Evolutionary conservation across 2,888 invertebrate species (phyloP).

Genomic region (Drosophila atroscutellata): DNA sequence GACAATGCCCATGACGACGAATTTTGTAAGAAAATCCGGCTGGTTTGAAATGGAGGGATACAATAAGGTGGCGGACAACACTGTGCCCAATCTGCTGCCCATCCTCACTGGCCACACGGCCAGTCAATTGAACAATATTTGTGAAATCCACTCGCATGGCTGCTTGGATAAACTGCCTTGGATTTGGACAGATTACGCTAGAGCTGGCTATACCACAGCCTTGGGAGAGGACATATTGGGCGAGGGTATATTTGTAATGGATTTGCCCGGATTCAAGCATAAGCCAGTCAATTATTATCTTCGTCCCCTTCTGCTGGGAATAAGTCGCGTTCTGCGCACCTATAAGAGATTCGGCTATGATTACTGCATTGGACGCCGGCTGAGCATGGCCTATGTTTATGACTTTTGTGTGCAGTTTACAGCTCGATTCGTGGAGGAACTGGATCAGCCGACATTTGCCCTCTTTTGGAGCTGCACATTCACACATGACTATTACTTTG

Average conservation of each 20-base stretch:
- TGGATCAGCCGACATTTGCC: constrained; percentile 87
- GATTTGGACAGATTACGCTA: constrained; percentile 90
- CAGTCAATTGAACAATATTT: background rate
- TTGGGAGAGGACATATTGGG: constrained; percentile 89
- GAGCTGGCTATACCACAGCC: constrained; percentile 89
- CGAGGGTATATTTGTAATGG: background rate
- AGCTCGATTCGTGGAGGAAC: constrained; percentile 86
- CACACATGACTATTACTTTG: constrained; percentile 88
- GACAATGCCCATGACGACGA: constrained; percentile 89
- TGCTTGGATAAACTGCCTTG: constrained; percentile 89
- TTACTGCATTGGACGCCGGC: constrained; percentile 87
- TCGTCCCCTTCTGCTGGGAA: constrained; percentile 88
- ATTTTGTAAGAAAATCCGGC: constrained; percentile 87
- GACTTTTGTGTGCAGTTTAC: constrained; percentile 88
- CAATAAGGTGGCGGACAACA: constrained; percentile 91
- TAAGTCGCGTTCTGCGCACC: constrained; percentile 85
- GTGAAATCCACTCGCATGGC: constrained; percentile 76
- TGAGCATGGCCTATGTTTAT: constrained; percentile 88
- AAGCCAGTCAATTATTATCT: constrained; percentile 92
- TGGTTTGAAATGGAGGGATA: constrained; percentile 90
- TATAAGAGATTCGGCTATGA: constrained; percentile 50
- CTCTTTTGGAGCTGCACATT: constrained; percentile 91
- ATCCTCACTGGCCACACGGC: constrained; percentile 88
- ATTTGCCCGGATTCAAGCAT: constrained; percentile 85
- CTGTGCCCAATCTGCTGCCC: constrained; percentile 93